Base-by-base conservation (phyloP, 2,113 vertebrate species). In the Arothron firmamentum region DNA sequence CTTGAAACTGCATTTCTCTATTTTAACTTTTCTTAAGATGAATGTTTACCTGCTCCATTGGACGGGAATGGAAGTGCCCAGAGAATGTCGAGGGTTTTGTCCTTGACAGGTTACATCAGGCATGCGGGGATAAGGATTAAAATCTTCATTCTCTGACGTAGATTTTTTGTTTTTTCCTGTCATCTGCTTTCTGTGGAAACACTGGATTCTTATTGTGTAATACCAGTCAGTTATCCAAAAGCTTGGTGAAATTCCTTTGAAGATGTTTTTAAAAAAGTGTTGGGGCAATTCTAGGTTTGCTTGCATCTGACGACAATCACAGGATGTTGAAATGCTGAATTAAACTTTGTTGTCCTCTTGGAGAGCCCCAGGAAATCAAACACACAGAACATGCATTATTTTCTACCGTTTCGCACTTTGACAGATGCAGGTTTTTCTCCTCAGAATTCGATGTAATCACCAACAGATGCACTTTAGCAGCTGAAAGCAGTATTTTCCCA, bases 401-500 rank as follows among this genome's bases (percentile, higher is more conserved):
- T 12, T 38, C 34, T 38, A 1, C 34, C 34, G 8, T 38, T 38
- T 38, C 34, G 10, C 10, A 12, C 10, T 38, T 38, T 38, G 2
- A 9, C 10, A 3, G 34, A 12, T 38, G 11, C 9, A 2, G 11
- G 34, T 11, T 38, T 38, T 38, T 43, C 4, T 28, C 25, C 41
- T 5, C 41, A 43, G 41, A 43, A 11, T 43, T 16, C 16, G 43
- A 45, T 17, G 6, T 45, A 4, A 45, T 45, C 16, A 45, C 4
- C 17, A 45, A 31, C 57, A 20, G 8, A 64, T 56, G 70, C 78
- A 79, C 75, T 79, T 81, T 59, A 43, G 15, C 5, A 19, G 17
- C 16, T 17, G 4, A 19, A 18, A 25, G 28, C 34, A 34, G 72
- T 57, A 25, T 65, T 72, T 75, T 2, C 17, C 18, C 18, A 20